These are phyloP conservation scores for Sepioteuthis lessoniana DNA, from an alignment of 2,888 invertebrate species.

Conservation along the genomic window DNA sequence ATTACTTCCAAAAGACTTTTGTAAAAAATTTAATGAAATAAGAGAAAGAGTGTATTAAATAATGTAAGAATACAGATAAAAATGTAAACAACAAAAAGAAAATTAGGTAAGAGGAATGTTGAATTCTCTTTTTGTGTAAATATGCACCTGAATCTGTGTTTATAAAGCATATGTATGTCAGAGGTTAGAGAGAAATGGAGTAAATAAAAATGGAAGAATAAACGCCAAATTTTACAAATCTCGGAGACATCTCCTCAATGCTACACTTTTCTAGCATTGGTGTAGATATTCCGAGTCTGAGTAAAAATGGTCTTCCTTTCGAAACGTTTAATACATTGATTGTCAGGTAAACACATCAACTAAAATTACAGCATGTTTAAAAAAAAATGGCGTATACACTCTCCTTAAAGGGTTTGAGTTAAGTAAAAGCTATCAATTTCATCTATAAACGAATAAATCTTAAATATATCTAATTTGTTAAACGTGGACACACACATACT, in stretches of 20 bases:
- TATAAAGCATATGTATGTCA: not conserved
- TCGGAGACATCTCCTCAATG: not conserved
- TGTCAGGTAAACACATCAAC: not conserved
- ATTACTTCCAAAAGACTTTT: not conserved
- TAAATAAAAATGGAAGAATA: not conserved
- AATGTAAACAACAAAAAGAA: not conserved
- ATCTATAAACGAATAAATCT: not conserved
- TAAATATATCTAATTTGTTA: not conserved
- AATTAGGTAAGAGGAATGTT: not conserved
- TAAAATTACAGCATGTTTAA: not conserved
- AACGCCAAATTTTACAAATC: not conserved
- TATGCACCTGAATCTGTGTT: not conserved
- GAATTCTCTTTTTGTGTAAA: not conserved
- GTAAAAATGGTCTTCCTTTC: not conserved
- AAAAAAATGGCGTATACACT: not conserved
- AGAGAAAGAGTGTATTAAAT: not conserved
- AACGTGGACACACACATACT: not conserved
- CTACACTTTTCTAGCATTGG: not conserved
- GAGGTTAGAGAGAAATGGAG: not conserved
- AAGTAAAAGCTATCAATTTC: not conserved
- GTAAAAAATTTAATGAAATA: no score
- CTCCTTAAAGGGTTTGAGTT: not conserved
- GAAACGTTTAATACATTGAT: not conserved
- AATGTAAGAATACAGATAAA: not conserved
- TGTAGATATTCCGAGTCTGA: not conserved